Evolutionary conservation across 2,888 invertebrate genomes (phyloP), one percentile per base, ranked within the genome.

Genomic region (Cataglyphis rosenhaueri): DNA sequence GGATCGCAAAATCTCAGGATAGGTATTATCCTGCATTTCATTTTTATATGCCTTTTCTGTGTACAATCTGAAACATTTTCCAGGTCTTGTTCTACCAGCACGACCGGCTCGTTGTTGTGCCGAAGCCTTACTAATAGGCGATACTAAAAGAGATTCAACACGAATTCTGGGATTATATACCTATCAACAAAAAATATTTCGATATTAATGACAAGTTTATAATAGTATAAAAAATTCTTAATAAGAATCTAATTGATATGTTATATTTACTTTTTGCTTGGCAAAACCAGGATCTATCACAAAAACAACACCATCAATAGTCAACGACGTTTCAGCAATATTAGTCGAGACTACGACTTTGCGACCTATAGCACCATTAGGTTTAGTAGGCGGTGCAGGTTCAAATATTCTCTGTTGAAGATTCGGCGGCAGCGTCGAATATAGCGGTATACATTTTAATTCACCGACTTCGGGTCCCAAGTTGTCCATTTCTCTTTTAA

Each of bases 211-310:
- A 61, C 4, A 48, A 38, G 1, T 18, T 66, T 12, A n/a, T 8
- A 3, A 59, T 70, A 44, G 32, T 55, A 44, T 55, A 41, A 48
- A 25, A 15, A 9, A 55, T 29, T 25, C 21, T 52, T 66, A 87
- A 48, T 29, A 8, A 35, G n/a, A 52, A 38, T 41, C 5, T 55
- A 29, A 62, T 29, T 21, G 38, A 70, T 48, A 29, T 21, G 18
- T 15, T 32, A 52, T 52, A 59, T 66, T 66, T 89, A 97, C 98
- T 95, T 99, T 99, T 94, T 99, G 99, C 93, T 99, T 99, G 0
- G 99, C 99, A 95, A 99, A 99, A 12, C 99, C 99, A 0, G 99
- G 99, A 95, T 99, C 99, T 92, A 99, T 99, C 12, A 99, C 99
- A 94, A 99, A 99, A 15, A 99, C 99, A 1, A 99, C 99, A 68